Evolutionary conservation across 2,888 invertebrate genomes (phyloP).

Genomic region (Diarsia brunnea): DNA sequence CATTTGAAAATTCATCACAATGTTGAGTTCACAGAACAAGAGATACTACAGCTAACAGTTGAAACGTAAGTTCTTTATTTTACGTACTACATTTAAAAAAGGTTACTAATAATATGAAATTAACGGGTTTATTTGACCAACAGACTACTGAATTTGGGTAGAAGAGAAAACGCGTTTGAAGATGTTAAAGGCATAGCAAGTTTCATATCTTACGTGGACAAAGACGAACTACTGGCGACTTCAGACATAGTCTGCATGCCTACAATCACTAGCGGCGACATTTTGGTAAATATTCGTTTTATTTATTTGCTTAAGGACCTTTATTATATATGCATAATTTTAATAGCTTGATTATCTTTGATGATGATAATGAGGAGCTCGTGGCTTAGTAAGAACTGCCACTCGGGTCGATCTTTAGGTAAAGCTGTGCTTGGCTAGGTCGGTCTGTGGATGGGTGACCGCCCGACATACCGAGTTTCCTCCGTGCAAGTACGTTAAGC

Average conservation of each 20-base stretch:
- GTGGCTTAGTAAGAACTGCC: too few species aligned
- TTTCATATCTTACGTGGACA: conserved; percentile 74
- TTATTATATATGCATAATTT: background rate
- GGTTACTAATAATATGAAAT: background rate
- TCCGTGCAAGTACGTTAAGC: too few species aligned
- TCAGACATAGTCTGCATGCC: conserved; percentile 74
- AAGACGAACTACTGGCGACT: conserved; percentile 78
- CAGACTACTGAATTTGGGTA: conserved; percentile 43
- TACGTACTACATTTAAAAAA: background rate
- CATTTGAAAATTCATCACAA: conserved; percentile 48
- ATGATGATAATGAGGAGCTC: too few species aligned
- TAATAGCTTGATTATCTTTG: too few species aligned
- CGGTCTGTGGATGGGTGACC: too few species aligned
- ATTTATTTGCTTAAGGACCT: background rate
- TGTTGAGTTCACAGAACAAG: conserved; percentile 39
- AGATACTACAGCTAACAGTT: conserved; percentile 31
- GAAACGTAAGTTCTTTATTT: conserved; percentile 40
- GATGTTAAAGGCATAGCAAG: conserved; percentile 69
- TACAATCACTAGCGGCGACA: conserved; percentile 60
- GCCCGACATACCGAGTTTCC: too few species aligned
- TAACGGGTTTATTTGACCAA: background rate
- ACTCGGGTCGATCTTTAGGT: too few species aligned
- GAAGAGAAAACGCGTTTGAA: conserved; percentile 13
- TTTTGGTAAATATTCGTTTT: conserved; percentile 28
- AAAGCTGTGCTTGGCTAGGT: too few species aligned